phyloP scores from a whole-genome alignment of 2,797 vertebrate species.

The Siniperca scherzeri region DNA sequence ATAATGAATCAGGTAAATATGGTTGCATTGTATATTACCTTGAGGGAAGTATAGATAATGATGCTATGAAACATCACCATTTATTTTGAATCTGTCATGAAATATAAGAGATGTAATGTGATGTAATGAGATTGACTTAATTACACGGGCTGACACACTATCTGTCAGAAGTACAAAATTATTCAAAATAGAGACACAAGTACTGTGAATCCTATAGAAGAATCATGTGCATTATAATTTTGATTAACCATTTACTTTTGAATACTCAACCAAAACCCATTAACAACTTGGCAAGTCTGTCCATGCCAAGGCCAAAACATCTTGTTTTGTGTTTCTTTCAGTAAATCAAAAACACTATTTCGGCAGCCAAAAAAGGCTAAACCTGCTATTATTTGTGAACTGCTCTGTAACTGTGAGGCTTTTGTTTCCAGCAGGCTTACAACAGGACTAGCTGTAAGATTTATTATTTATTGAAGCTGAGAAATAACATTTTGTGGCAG shows the following conservation, averaged over 20 bases:
- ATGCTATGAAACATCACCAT: not conserved
- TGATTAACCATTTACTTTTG: conserved; percentile 53
- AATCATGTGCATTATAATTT: conserved; percentile 41
- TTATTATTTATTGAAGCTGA: conserved; percentile 20
- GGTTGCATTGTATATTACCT: not conserved
- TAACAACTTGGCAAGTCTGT: conserved; percentile 57
- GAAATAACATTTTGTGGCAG: not conserved
- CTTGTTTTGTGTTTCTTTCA: conserved; percentile 42
- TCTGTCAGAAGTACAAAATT: conserved; percentile 33
- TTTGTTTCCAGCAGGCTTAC: conserved; percentile 37
- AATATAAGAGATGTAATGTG: conserved; percentile 21
- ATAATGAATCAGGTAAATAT: not conserved
- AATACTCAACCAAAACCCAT: conserved; percentile 58
- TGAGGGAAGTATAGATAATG: not conserved
- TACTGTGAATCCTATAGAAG: conserved; percentile 23
- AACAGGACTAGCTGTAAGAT: conserved; percentile 10
- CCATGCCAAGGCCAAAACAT: conserved; percentile 35
- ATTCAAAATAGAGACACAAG: conserved; percentile 39
- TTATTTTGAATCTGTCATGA: not conserved
- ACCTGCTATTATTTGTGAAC: conserved; percentile 43
- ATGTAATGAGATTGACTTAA: conserved; percentile 42
- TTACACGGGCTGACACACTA: conserved; percentile 43
- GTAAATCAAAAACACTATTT: conserved; percentile 42
- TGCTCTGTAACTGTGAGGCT: conserved; percentile 23
- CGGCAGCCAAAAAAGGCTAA: conserved; percentile 30